A percentile compares a stretch with the other conserved stretches of the same genome.
Evolutionary conservation across 2,888 invertebrate species (phyloP).

Genomic region (Rhagium mordax): DNA sequence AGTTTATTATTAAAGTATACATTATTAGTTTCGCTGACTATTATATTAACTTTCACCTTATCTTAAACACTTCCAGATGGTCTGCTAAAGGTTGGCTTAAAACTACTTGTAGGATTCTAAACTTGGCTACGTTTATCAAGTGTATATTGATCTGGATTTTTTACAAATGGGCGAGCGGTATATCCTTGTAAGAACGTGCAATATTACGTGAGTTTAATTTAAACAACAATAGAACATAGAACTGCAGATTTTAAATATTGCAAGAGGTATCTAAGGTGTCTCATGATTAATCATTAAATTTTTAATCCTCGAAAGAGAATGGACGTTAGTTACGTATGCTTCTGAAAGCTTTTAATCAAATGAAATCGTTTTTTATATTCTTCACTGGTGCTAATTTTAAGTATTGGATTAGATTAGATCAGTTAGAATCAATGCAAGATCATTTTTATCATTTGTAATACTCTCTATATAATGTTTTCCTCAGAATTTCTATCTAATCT

Average conservation of each 20-base stretch:
- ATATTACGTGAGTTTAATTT: neutral
- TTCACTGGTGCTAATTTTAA: neutral
- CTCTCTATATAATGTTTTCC: too few relatives aligned
- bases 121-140: neutral
- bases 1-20: neutral
- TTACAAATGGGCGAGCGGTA: neutral
- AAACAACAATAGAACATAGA: constrained; percentile 6
- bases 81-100: neutral
- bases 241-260: neutral
- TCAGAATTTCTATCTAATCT: too few relatives aligned
- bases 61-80: neutral
- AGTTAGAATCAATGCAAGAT: too few relatives aligned
- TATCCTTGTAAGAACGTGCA: constrained; percentile 2
- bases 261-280: neutral
- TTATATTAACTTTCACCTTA: constrained; percentile 10
- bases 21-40: neutral
- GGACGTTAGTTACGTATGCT: neutral
- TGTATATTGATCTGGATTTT: constrained; percentile 12
- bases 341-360: neutral
- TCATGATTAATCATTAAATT: neutral
- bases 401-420: too few relatives aligned
- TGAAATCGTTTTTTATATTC: neutral
- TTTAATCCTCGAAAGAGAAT: neutral
- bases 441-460: too few relatives aligned
- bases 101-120: neutral